Base-by-base conservation (phyloP, 2,113 vertebrate species). In the Sturnus vulgaris region DNA sequence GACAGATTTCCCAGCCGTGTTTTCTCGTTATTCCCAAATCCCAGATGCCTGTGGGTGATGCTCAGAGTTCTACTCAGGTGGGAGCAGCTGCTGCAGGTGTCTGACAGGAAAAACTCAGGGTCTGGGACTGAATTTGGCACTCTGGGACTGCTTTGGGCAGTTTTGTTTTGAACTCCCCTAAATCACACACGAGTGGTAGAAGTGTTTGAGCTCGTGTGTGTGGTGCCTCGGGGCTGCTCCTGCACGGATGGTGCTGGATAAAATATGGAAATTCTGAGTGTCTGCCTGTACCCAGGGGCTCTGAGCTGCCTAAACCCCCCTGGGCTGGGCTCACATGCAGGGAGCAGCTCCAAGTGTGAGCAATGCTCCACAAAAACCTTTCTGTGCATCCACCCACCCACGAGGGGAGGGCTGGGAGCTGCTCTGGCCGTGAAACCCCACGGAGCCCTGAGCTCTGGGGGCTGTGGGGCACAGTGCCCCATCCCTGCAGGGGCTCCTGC, bases 111-210 rank as follows among this genome's bases (percentile, higher is more conserved):
- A 52, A 30, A 5, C 25, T 37, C 5, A 4, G 47, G 68, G 1
- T 27, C 13, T 14, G 33, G 0, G 3, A 3, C 33, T 19, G n/a
- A 6, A 6, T 30, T 22, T 12, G 31, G 11, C 6, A 33, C n/a
- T 73, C 55, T 23, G 6, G 5, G 49, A 7, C 12, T 5, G 19
- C 23, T 53, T 19, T 19, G 12, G 57, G 55, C 33, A 42, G 1
- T 23, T 46, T 15, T 13, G 2, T 2, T 2, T 33, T 39, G 23
- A 5, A 3, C 4, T 20, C 2, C 24, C n/a, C 39, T 27, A 3
- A n/a, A 25, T 8, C 28, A 7, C 56, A 37, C 22, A 1, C 1
- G 5, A 0, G 17, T 3, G 82, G 11, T 20, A 0, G 1, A 8
- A n/a, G 28, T 7, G 8, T 55, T 8, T 49, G 24, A n/a, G 21